Base-by-base conservation (phyloP, 2,888 invertebrate genomes). In the Thereva unica region DNA sequence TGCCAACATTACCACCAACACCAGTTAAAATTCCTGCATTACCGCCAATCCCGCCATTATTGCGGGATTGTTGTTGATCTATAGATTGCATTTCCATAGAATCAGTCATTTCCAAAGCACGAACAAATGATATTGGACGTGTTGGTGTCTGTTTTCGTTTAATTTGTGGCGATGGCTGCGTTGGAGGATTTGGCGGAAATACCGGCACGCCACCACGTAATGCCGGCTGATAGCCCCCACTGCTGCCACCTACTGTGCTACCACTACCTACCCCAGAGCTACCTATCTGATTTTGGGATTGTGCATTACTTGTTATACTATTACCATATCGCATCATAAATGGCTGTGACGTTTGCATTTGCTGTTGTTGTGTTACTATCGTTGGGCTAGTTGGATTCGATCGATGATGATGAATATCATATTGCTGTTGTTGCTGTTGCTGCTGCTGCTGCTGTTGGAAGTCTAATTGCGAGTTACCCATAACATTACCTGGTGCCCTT, bases 51-150 rank as follows among this genome's bases (percentile, higher is more conserved):
- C 65, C 67, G 6, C 69, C 56, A 34, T 71, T 72, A 69, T 71
- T 73, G 52, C 70, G 69, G 7, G 72, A 71, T 10, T 72, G 74
- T 50, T 76, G 76, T 68, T 79, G 79, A 69, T 79, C 79, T 52
- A 79, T 72, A 45, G 79, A 82, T 77, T 88, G 86, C 84, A 93
- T 88, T 78, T 95, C 95, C 78, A 93, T 88, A 67, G 89, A 89
- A 81, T 94, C 93, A 72, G 92, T 90, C 87, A 94, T 93, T 82
- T 94, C 93, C 40, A 94, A 85, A 53, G 94, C 94, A 73, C 93
- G 86, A 68, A 93, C 92, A 82, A 94, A 93, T 70, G 92, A 92
- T 84, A 94, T 92, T 53, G 94, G 94, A 68, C 94, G 84, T 56
- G 80, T 80, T 45, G 81, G 80, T 52, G 83, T 80, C 69, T 83